These are phyloP conservation scores for Etheostoma nigrum DNA, from an alignment of 2,797 vertebrate genomes.

Conservation along the genomic window DNA sequence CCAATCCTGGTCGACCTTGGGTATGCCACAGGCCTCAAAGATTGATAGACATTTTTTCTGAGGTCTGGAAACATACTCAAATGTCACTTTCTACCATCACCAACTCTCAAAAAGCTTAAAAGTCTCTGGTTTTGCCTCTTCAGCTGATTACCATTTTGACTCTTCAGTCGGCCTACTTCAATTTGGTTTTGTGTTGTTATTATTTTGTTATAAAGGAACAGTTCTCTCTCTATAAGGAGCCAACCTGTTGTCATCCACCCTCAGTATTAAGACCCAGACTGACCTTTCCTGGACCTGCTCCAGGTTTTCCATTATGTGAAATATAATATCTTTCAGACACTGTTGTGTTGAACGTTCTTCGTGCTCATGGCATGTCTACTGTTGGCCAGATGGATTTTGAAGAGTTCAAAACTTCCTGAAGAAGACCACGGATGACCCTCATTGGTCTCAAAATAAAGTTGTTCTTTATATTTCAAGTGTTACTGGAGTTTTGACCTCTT, in stretches of 20 bases:
- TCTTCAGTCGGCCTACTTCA: no score
- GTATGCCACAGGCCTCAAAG: not conserved
- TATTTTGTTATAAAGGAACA: not conserved
- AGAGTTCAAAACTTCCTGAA: no score
- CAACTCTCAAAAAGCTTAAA: no score
- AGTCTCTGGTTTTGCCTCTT: no score
- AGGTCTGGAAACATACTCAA: no score
- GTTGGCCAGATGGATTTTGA: not conserved
- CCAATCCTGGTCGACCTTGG: not conserved
- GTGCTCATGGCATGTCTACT: not conserved
- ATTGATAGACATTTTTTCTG: no score
- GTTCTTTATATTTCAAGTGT: no score
- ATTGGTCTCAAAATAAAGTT: no score
- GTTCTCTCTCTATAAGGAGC: slow-evolving; percentile 2
- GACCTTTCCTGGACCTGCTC: not conserved
- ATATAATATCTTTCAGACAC: not conserved
- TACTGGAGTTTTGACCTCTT: no score
- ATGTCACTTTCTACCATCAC: no score
- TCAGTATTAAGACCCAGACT: not conserved
- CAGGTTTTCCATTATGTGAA: not conserved
- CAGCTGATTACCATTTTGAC: no score
- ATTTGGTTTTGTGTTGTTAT: not conserved
- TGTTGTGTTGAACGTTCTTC: not conserved
- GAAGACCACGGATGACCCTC: no score
- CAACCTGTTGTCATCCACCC: not conserved